Evolutionary conservation across 2,888 invertebrate genomes (phyloP).

Genomic region (Anthoptus insignis): DNA sequence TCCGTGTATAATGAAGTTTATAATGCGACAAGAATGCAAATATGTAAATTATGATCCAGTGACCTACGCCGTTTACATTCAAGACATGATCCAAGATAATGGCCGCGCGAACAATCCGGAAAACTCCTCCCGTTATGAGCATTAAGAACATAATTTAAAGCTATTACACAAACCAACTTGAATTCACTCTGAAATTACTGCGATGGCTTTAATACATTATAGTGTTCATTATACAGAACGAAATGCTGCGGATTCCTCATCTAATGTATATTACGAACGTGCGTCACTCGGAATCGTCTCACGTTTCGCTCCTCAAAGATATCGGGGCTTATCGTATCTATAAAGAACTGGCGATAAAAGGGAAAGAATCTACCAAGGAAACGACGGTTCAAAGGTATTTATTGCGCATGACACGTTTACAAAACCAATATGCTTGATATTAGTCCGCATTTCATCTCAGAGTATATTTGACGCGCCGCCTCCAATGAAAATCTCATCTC

Average conservation of each 20-base stretch:
- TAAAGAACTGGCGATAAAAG: slow-evolving; percentile 45
- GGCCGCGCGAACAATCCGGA: slow-evolving; percentile 35
- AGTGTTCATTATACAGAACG: background rate
- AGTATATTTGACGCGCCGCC: slow-evolving; percentile 21
- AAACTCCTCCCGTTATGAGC: slow-evolving; percentile 30
- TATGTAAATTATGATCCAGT: slow-evolving; percentile 35
- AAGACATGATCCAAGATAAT: slow-evolving; percentile 36
- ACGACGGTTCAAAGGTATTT: slow-evolving; percentile 38
- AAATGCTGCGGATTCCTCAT: slow-evolving; percentile 39
- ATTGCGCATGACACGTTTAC: slow-evolving; percentile 42
- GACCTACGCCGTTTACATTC: slow-evolving; percentile 33
- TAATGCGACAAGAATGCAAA: slow-evolving; percentile 26
- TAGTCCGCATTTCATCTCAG: slow-evolving; percentile 29
- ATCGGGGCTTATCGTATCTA: slow-evolving; percentile 50
- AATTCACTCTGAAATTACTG: slow-evolving; percentile 26
- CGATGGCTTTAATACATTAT: slow-evolving; percentile 10
- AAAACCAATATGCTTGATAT: slow-evolving; percentile 25
- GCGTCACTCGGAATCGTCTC: slow-evolving; percentile 41
- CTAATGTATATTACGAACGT: slow-evolving; percentile 35
- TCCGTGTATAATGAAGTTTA: slow-evolving; percentile 6
- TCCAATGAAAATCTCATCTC: slow-evolving; percentile 20
- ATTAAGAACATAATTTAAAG: slow-evolving; percentile 30
- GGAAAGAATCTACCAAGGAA: slow-evolving; percentile 31
- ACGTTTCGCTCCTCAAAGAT: slow-evolving; percentile 46
- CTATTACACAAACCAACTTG: slow-evolving; percentile 28